phyloP scores from a whole-genome alignment of 2,113 vertebrate genomes.

The Toxotes chatareus region DNA sequence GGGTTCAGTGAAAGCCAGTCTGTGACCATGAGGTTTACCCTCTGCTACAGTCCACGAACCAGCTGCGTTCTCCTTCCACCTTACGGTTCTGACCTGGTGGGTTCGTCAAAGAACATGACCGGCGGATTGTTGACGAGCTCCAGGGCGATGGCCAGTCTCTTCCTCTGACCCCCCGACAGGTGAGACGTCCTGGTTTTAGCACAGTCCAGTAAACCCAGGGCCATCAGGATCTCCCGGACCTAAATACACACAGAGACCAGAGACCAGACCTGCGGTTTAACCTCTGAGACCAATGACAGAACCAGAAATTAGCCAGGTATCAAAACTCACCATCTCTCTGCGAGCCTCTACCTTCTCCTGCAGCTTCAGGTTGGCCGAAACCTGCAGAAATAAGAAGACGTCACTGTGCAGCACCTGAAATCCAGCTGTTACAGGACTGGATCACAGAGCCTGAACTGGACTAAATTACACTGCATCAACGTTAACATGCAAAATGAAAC shows the following conservation, averaged over 20 bases:
- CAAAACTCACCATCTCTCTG: slow-evolving; percentile 90
- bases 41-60: neutral
- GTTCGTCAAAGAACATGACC: slow-evolving; percentile 98
- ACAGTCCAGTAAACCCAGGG: slow-evolving; percentile 93
- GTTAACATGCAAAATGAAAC: no score
- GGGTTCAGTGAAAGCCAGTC: no score
- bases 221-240: slow-evolving; percentile 95
- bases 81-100: slow-evolving; percentile 88
- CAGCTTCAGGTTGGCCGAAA: slow-evolving; percentile 95
- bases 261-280: neutral
- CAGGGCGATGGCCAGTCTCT: slow-evolving; percentile 95
- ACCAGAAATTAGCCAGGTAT: neutral
- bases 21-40: no score
- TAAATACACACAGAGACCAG: slow-evolving; percentile 59
- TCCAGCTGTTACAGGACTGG: neutral
- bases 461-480: no score
- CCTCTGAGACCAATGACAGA: neutral
- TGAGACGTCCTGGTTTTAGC: slow-evolving; percentile 90
- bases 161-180: slow-evolving; percentile 94
- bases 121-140: slow-evolving; percentile 98
- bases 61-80: neutral
- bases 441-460: neutral
- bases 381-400: slow-evolving; percentile 78
- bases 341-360: slow-evolving; percentile 94
- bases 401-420: neutral